phyloP scores from a whole-genome alignment of 2,797 vertebrate genomes.

The Harpagifer antarcticus region DNA sequence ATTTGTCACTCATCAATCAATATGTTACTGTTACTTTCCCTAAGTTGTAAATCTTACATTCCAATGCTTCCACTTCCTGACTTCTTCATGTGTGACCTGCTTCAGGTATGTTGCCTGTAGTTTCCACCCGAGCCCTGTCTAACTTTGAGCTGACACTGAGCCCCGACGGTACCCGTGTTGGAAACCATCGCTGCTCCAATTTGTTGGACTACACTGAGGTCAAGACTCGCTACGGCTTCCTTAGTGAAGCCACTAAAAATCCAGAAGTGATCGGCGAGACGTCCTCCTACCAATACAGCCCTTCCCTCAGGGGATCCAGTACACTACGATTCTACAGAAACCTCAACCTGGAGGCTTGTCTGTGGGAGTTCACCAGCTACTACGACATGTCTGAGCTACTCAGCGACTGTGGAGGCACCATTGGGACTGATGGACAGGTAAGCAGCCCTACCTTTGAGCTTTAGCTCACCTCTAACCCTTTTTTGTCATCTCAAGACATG shows the following conservation, averaged over 20 bases:
- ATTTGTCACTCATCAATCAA: conserved; percentile 16
- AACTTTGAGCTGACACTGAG: conserved; percentile 96
- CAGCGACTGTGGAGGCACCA: conserved; percentile 92
- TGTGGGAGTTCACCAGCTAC: conserved; percentile 95
- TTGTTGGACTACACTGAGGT: conserved; percentile 92
- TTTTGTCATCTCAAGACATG: conserved; percentile 46
- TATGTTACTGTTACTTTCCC: conserved; percentile 27
- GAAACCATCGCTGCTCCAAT: conserved; percentile 96
- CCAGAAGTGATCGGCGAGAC: conserved; percentile 89
- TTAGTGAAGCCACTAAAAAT: conserved; percentile 89
- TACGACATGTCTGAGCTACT: conserved; percentile 98
- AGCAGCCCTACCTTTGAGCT: conserved; percentile 81
- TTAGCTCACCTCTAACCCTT: conserved; percentile 88
- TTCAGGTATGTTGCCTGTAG: conserved; percentile 92
- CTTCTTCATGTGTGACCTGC: not conserved
- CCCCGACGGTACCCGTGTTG: conserved; percentile 93
- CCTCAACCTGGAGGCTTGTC: conserved; percentile 94
- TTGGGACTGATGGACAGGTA: conserved; percentile 97
- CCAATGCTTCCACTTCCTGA: conserved; percentile 46
- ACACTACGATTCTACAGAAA: conserved; percentile 94
- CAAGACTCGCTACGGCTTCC: conserved; percentile 92
- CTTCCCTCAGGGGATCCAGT: conserved; percentile 84
- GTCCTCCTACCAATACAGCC: conserved; percentile 92
- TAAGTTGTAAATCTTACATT: conserved; percentile 61
- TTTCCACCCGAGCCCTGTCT: conserved; percentile 93